Conservation (phyloP, 2,797 vertebrate genomes). For the Pipistrellus pipistrellus region DNA sequence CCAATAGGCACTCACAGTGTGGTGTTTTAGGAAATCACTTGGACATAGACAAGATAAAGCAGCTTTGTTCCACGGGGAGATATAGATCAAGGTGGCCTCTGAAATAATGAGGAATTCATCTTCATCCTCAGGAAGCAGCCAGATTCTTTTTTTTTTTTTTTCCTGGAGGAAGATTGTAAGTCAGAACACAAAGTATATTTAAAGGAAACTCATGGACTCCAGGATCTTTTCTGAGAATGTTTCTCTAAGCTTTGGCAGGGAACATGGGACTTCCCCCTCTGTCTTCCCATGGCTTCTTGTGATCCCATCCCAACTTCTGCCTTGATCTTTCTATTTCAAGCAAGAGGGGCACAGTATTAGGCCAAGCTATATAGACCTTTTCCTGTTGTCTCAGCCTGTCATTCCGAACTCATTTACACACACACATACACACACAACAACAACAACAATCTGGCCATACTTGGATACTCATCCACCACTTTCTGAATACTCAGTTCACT, state of each 20-base stretch:
- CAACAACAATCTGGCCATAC: too few relatives aligned
- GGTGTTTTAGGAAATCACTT: neutral
- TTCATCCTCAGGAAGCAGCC: neutral
- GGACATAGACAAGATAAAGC: neutral
- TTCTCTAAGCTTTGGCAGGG: neutral
- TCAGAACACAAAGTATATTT: neutral
- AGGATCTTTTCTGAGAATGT: neutral
- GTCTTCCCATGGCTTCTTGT: neutral
- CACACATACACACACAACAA: neutral
- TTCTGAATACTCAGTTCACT: too few relatives aligned
- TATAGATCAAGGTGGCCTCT: neutral
- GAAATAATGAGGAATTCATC: neutral
- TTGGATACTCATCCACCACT: too few relatives aligned
- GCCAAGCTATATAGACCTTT: neutral
- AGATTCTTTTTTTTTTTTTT: neutral
- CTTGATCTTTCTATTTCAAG: neutral
- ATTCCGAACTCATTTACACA: neutral
- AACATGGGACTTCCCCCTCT: neutral
- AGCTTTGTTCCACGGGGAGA: neutral
- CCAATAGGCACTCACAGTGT: neutral
- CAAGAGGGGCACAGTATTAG: neutral
- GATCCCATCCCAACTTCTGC: neutral
- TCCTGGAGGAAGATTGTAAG: neutral
- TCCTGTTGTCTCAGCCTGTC: neutral
- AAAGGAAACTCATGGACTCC: neutral